A percentile compares a stretch with the other conserved stretches of the same genome.
phyloP scores from a whole-genome alignment of 2,797 vertebrate genomes.

The Poecilia velifera region DNA sequence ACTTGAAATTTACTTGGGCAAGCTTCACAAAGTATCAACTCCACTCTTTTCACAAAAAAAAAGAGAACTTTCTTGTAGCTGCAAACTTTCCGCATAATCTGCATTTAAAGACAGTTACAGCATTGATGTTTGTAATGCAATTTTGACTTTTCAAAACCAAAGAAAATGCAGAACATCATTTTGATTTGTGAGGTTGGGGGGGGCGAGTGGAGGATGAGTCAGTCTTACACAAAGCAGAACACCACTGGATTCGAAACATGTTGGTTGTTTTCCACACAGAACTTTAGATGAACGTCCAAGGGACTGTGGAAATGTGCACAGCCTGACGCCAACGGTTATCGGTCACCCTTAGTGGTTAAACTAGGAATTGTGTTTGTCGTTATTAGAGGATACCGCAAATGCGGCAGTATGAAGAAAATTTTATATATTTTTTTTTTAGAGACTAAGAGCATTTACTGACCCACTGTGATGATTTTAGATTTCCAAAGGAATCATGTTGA shows the following conservation, averaged over 20 bases:
- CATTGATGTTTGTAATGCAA: not conserved
- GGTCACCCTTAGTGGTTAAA: not conserved
- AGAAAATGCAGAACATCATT: not conserved
- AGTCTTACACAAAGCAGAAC: not conserved
- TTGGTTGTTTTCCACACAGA: not conserved
- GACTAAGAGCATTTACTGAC: not conserved
- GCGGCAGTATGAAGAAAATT: not conserved
- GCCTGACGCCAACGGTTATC: not conserved
- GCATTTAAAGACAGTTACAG: not conserved
- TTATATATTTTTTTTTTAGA: not conserved
- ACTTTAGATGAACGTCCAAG: not conserved
- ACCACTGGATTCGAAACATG: not conserved
- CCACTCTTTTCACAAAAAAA: not conserved
- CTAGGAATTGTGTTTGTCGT: not conserved
- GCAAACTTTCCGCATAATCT: not conserved
- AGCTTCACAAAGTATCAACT: not conserved
- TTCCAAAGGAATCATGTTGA: not conserved
- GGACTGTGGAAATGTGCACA: not conserved
- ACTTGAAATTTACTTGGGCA: not conserved
- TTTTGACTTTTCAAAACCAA: not conserved
- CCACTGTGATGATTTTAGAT: not conserved
- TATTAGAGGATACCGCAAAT: not conserved
- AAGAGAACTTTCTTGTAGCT: not conserved
- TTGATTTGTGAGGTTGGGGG: not conserved
- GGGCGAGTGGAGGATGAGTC: not conserved